A percentile compares a stretch with the other conserved stretches of the same genome.
These are phyloP conservation scores for Diadumene lineata DNA, from an alignment of 92 coral and sea anemone genomes.

Conservation along the genomic window DNA sequence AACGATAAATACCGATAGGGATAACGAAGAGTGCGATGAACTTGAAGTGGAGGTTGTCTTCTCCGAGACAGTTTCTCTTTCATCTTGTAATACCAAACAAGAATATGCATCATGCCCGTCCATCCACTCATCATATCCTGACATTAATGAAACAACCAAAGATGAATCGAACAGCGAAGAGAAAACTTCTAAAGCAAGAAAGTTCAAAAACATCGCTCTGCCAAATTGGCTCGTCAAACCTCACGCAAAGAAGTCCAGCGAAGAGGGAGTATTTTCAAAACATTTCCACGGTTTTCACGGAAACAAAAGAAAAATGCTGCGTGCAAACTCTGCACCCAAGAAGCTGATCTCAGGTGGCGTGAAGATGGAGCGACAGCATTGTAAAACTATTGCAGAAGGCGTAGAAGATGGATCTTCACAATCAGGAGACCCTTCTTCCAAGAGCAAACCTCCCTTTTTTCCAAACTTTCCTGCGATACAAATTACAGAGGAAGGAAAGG, in stretches of 20 bases:
- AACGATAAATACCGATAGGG: background rate
- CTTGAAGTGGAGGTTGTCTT: slow-evolving; percentile 53
- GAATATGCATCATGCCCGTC: background rate
- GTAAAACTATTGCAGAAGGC: slow-evolving; percentile 12
- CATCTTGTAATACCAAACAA: slow-evolving; percentile 49
- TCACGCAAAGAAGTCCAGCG: slow-evolving; percentile 29
- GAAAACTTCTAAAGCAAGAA: slow-evolving; percentile 36
- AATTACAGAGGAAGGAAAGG: slow-evolving; percentile 5
- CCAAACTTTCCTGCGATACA: background rate
- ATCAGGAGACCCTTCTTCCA: background rate
- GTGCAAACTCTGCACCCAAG: slow-evolving; percentile 82
- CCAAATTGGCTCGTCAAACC: slow-evolving; percentile 82
- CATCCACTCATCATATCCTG: slow-evolving; percentile 3
- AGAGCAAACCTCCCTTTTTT: slow-evolving; percentile 16
- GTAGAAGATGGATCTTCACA: slow-evolving; percentile 19
- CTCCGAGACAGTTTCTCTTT: slow-evolving; percentile 49
- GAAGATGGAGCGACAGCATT: slow-evolving; percentile 7
- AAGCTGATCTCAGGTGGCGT: slow-evolving; percentile 42
- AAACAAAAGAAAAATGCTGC: slow-evolving; percentile 48
- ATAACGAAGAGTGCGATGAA: slow-evolving; percentile 1
- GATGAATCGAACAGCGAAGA: slow-evolving; percentile 8
- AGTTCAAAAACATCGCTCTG: slow-evolving; percentile 69
- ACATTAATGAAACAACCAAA: background rate
- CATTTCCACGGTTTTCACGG: slow-evolving; percentile 15
- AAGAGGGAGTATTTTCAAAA: slow-evolving; percentile 15